phyloP scores from a whole-genome alignment of 2,797 vertebrate species.

The Trematomus bernacchii region DNA sequence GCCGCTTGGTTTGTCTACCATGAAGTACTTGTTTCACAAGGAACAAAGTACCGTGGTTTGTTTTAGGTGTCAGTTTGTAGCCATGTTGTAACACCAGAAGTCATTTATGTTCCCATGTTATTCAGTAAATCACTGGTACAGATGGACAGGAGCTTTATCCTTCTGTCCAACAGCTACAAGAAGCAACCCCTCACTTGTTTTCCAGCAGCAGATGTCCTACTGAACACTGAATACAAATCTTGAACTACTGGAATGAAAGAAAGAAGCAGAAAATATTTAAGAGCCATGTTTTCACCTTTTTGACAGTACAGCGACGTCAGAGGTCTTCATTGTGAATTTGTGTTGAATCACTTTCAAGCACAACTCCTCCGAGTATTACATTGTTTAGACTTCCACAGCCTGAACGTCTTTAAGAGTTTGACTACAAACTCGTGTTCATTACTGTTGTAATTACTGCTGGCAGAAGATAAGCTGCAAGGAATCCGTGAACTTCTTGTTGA shows the following conservation, averaged over 20 bases:
- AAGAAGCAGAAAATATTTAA: background rate
- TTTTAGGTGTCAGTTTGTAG: background rate
- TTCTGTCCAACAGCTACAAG: background rate
- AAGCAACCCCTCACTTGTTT: background rate
- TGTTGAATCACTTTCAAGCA: conserved; percentile 51
- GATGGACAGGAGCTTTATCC: background rate
- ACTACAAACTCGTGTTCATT: conserved; percentile 33
- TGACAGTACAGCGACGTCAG: background rate
- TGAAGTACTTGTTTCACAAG: conserved; percentile 1
- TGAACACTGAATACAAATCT: conserved; percentile 12
- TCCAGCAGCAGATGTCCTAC: conserved; percentile 8
- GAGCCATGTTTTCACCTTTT: background rate
- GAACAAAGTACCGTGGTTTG: background rate
- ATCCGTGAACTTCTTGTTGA: background rate
- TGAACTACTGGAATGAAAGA: conserved; percentile 1
- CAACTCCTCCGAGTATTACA: conserved; percentile 45
- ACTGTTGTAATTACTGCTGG: conserved; percentile 43
- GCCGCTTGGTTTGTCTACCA: conserved; percentile 11
- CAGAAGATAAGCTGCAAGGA: conserved; percentile 25
- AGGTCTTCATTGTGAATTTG: conserved; percentile 24
- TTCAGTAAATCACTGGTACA: conserved; percentile 29
- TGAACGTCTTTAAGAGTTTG: conserved; percentile 53
- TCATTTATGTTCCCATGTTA: background rate
- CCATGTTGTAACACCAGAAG: background rate
- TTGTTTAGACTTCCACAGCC: conserved; percentile 49